Base-by-base conservation (phyloP, 2,888 invertebrate genomes). In the Brenthis hecate region DNA sequence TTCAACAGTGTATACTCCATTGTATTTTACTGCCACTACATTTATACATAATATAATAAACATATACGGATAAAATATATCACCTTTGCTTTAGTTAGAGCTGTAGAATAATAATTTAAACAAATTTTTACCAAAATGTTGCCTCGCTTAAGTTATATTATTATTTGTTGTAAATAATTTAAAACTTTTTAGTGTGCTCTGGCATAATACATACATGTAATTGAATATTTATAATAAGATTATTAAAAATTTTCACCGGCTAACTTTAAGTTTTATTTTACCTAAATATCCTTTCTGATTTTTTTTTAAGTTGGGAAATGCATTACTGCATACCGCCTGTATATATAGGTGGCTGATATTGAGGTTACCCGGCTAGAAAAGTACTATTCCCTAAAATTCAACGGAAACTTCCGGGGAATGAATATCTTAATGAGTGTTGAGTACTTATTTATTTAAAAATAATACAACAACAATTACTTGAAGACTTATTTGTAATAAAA, bases 81-180 rank as follows among this genome's bases (percentile, higher is more conserved):
- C 61, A 72, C 67, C 57, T 71, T 73, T 69, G 75, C 72, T 76
- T 75, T 77, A 77, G 74, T 75, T 76, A 78, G 74, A 70, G 57
- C 65, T 75, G 66, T 80, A 85, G 81, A 81, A 72, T 87, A 85
- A 86, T 85, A 85, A 86, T 87, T 87, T 87, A 84, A 86, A 85
- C 81, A 86, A 87, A 83, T 86, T 87, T 19, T 90, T 92, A 92
- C 92, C 92, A 92, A 92, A 92, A 89, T 83, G 87, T 80, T 90
- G 92, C 92, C 92, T 92, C 92, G 92, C 92, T 89, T 91, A 89
- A 83, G 86, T 88, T 91, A 86, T 85, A 86, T 88, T 81, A 79
- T 78, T 74, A 75, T 86, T 83, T 86, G 80, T 85, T 87, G 84
- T 89, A 88, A 85, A 86, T 88, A 84, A 81, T 83, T 83, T 76